Conservation (phyloP, 2,113 vertebrate genomes). For the Neolamprologus caudopunctatus region DNA sequence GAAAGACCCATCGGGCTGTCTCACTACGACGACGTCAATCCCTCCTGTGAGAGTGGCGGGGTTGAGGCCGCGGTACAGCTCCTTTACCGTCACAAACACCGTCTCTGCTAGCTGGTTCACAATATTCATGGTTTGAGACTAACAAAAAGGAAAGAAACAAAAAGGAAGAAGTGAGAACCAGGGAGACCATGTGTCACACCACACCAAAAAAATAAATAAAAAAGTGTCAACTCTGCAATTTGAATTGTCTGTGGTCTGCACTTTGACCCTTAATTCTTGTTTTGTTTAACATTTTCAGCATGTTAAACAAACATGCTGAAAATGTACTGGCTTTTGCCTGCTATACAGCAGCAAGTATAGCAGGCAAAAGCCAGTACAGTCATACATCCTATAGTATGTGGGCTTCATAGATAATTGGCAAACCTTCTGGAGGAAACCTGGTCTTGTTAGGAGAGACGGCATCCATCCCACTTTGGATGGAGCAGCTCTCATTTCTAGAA, state of each 20-base stretch:
- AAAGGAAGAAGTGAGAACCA: neutral
- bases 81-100: constrained; percentile 83
- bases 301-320: no score
- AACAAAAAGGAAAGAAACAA: neutral
- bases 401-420: no score
- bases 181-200: neutral
- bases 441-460: no score
- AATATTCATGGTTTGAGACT: constrained; percentile 88
- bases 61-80: constrained; percentile 87
- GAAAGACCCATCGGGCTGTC: constrained; percentile 83
- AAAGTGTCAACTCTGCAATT: neutral
- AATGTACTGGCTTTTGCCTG: no score
- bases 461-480: no score
- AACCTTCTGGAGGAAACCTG: no score
- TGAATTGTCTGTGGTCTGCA: neutral
- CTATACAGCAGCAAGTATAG: neutral
- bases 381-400: neutral
- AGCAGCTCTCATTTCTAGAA: no score
- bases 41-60: constrained; percentile 85
- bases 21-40: constrained; percentile 89
- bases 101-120: constrained; percentile 89
- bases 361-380: neutral
- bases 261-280: neutral
- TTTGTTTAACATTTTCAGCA: neutral
- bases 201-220: neutral